Base-by-base conservation (phyloP, 2,797 vertebrate genomes). In the Girardinus metallicus region DNA sequence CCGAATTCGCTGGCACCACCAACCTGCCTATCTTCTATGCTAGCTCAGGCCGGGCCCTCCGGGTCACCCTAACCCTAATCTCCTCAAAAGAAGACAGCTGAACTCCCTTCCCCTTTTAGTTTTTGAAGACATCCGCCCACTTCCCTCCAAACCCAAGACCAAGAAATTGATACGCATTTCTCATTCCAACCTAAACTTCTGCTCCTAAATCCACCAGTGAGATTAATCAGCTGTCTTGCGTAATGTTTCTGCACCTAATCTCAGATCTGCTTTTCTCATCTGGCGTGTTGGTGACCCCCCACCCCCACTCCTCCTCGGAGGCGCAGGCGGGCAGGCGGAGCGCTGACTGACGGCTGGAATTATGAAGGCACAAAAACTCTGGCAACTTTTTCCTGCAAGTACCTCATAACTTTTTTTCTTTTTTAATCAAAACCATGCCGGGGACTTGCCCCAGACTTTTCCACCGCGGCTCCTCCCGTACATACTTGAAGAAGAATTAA, bases 401-500 rank as follows among this genome's bases (percentile, higher is more conserved):
- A 85, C 89, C 88, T 94, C 89, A 85, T 89, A 85, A 88, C 9
- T 55, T 55, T 53, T 53, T 18, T 47, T 43, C 41, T 1, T 49
- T 49, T 6, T 49, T 51, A 93, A 94, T 94, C 83, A 91, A 82
- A 94, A 90, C 85, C 93, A 92, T 88, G 86, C 80, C 77, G 80
- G 31, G 21, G 72, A 78, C 90, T 84, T 86, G 83, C 87, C 84
- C 84, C 79, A 10, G 11, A 84, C 84, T 85, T 85, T 81, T 82
- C 85, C 88, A 76, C 77, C 55, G 1, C 78, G 49, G 76, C 83
- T 89, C 74, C 76, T 85, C 81, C 77, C 60, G 39, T 43, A 10
- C 49, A 13, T 83, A 75, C 84, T 85, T 60, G 16, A 74, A 83
- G 74, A 80, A 74, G 86, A 91, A 85, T 79, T 72, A 80, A 89